Evolutionary conservation across 2,797 vertebrate species (phyloP), one percentile per base, ranked within the genome.

Genomic region (Dipus sagitta): DNA sequence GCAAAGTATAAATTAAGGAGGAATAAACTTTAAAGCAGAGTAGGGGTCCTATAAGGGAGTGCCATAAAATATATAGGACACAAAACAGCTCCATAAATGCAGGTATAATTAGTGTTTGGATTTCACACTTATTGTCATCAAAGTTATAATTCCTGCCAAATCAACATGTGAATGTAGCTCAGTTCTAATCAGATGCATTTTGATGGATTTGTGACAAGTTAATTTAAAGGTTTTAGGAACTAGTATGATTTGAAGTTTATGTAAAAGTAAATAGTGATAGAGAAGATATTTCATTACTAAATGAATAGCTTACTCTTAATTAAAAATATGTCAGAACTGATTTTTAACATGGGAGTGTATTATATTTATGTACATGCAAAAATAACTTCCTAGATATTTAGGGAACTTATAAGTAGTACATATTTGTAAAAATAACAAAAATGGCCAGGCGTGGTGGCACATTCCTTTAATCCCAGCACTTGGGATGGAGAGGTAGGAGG

Each of bases 121-220:
- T 70, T 92, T 60, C 67, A 82, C 26, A 52, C 3, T 87, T 72
- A 54, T 65, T 85, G n/a, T 60, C 75, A 88, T 21, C 90, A 84
- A 80, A 88, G 28, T 82, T 58, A 21, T 42, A 84, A 75, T 91
- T 26, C 13, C 54, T 86, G 20, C 26, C 71, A 88, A 78, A 62
- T 84, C 86, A 75, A 76, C 52, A n/a, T 87, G 72, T 77, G 28
- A 93, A 38, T 86, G 60, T 81, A 71, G 13, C 88, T 10, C 38
- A 64, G 1, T 54, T 78, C n/a, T 82, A 80, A 79, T 86, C 68
- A 77, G 24, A 92, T 84, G 28, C 21, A 14, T 54, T 83, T 96
- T 67, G 67, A 62, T 87, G 72, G 78, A 4, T 89, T 67, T 84
- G 26, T 67, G 74, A 7, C 72, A 80, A 84, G 76, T 74, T 34